Evolutionary conservation across 1,140 invertebrate genomes (phyloP).

Genomic region (Macrostomum lignano): DNA sequence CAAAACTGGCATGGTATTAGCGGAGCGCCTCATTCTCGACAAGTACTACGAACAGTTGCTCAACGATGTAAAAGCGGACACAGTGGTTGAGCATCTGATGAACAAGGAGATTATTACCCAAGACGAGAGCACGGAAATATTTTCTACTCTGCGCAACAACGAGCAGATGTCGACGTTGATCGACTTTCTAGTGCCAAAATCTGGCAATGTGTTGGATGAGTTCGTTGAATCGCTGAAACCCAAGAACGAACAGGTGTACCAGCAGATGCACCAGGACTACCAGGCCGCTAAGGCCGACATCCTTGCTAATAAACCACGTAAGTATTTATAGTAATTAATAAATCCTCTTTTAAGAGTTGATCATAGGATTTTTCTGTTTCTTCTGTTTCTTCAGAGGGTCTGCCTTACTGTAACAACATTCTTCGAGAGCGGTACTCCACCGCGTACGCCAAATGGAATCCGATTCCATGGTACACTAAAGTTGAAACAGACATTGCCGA

Average conservation of each 20-base stretch:
- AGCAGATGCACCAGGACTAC: constrained; percentile 1
- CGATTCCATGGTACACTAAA: not conserved
- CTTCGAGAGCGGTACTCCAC: not conserved
- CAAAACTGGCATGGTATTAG: no score
- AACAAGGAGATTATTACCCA: not conserved
- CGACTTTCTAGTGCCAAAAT: not conserved
- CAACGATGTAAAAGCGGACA: not conserved
- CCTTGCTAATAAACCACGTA: constrained; percentile 2
- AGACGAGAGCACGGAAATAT: constrained; percentile 1
- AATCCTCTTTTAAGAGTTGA: not conserved
- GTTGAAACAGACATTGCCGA: not conserved
- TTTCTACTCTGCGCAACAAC: not conserved
- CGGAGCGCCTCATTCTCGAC: no score
- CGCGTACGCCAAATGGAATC: constrained; percentile 1
- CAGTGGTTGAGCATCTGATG: constrained; percentile 1
- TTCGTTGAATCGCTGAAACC: not conserved
- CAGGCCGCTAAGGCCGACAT: not conserved
- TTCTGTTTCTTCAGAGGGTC: not conserved
- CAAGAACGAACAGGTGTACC: not conserved
- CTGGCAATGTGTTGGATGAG: not conserved
- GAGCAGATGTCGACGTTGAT: constrained; percentile 1
- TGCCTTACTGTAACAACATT: not conserved
- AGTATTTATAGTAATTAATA: not conserved
- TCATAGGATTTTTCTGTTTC: not conserved
- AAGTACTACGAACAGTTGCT: not conserved